Conservation (phyloP, 1,140 invertebrate genomes). For the Acromyrmex heyeri region DNA sequence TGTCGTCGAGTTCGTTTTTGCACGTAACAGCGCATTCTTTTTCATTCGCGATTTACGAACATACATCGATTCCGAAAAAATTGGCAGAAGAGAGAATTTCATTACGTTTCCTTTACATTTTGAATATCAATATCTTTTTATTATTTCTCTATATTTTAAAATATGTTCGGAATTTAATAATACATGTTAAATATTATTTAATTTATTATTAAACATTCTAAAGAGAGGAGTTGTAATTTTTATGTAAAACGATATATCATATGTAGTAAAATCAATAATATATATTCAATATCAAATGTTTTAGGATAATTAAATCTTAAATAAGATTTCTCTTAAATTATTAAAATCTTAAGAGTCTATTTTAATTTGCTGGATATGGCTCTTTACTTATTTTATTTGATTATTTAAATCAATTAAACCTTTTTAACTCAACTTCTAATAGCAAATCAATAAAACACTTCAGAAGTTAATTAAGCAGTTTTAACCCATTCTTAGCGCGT, state of each 20-base stretch:
- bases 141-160: background rate
- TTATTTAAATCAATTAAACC: too few relatives aligned
- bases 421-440: background rate
- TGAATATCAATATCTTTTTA: background rate
- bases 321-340: background rate
- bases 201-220: background rate
- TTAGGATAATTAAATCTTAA: background rate
- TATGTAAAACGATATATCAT: background rate
- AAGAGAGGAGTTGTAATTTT: background rate
- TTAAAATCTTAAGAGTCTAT: background rate
- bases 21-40: conserved; percentile 20
- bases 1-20: conserved; percentile 41
- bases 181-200: background rate
- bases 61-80: conserved; percentile 6
- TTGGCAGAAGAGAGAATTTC: background rate
- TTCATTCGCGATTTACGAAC: conserved; percentile 42
- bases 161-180: background rate
- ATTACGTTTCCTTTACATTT: background rate
- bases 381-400: too few relatives aligned
- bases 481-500: background rate
- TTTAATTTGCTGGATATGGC: background rate
- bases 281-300: background rate
- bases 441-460: background rate
- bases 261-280: background rate
- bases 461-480: background rate